A percentile compares a stretch with the other conserved stretches of the same genome.
Conservation (phyloP, 2,113 vertebrate species). For the human (Homo sapiens) region DNA sequence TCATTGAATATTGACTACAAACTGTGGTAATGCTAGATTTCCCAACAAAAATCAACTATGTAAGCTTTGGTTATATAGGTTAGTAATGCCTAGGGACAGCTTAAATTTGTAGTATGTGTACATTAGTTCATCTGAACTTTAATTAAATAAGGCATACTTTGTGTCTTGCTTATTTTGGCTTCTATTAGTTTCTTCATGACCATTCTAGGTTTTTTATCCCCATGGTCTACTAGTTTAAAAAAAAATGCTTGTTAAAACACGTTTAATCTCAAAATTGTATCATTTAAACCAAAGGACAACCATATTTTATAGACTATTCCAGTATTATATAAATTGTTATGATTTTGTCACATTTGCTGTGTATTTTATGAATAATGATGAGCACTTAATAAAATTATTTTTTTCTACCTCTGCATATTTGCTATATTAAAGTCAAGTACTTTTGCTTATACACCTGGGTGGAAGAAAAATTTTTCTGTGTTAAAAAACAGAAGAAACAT, state of each 20-base stretch:
- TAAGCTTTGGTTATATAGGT: slow-evolving; percentile 45
- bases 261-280: slow-evolving; percentile 44
- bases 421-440: not conserved
- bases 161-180: slow-evolving; percentile 21
- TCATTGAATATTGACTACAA: not conserved
- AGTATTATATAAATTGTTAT: not conserved
- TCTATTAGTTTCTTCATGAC: not conserved
- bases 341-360: not conserved
- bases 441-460: not conserved
- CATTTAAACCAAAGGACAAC: slow-evolving; percentile 1
- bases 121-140: not conserved
- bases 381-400: not conserved
- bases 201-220: not conserved
- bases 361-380: not conserved
- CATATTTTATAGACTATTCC: not conserved
- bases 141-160: slow-evolving; percentile 26
- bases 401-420: not conserved
- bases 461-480: not conserved
- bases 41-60: not conserved
- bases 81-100: slow-evolving; percentile 44
- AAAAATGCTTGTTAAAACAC: slow-evolving; percentile 31
- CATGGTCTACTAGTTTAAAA: not conserved
- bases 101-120: slow-evolving; percentile 31
- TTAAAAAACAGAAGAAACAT: not conserved
- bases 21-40: not conserved